Base-by-base conservation (phyloP, 2,888 invertebrate genomes). In the Noctua pronuba region DNA sequence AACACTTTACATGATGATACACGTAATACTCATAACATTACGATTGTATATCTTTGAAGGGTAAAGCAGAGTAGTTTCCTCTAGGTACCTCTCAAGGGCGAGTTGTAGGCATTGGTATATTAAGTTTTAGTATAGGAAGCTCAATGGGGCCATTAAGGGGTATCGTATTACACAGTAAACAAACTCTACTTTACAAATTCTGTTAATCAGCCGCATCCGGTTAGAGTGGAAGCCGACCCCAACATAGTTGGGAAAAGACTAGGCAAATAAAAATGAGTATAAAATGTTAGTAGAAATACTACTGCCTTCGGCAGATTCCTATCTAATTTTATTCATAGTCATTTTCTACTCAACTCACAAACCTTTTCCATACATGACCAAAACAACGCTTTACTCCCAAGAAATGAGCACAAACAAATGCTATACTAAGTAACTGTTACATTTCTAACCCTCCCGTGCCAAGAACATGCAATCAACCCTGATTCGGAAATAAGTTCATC, bases 401-500 rank as follows among this genome's bases (percentile, higher is more conserved):
- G 65, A 58, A 79, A 74, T 58, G 31, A 58, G 46, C 24, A 55
- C 65, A 58, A 73, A 49, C 44, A 60, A 55, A 75, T 52, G 64
- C 69, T n/a, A 70, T 66, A 64, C 62, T 41, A 82, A 80, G 65
- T 79, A 65, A 44, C 24, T 21, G 21, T 62, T n/a, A 52, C 62
- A 44, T 73, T 66, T 38, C 60, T 38, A 69, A 67, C 67, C 55
- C 52, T 71, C n/a, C 60, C 79, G 24, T 77, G 77, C 66, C 69
- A 82, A 66, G 58, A 81, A 85, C 73, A 73, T 82, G 77, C 82
- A 83, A 85, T 82, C 82, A 70, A 58, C 73, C 65, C 73, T 84
- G 83, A 77, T 86, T 86, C 58, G 80, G 80, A 79, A 87, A 86
- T 80, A 77, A 83, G 80, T 84, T 84, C 72, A 83, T 65, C 69